Percentiles rank a stretch among this genome's conserved stretches.
Evolutionary conservation across 2,113 vertebrate genomes (phyloP).

Genomic region (Paradoxurus hermaphroditus): DNA sequence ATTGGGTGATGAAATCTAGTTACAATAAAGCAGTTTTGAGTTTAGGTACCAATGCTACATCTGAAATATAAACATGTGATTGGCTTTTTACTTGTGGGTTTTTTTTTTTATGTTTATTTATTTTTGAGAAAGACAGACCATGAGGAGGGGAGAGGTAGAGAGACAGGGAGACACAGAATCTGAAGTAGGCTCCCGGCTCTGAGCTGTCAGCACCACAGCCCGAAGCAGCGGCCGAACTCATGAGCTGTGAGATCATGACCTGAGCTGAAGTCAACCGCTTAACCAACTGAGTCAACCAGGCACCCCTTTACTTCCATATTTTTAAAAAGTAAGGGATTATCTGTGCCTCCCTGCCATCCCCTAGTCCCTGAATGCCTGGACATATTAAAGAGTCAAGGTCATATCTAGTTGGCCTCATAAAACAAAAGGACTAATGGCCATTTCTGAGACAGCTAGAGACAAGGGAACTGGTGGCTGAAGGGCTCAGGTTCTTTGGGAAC

Average conservation of each 20-base stretch:
- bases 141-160: too few relatives aligned
- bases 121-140: too few relatives aligned
- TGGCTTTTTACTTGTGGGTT: neutral
- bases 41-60: neutral
- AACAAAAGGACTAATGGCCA: neutral
- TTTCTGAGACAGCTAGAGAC: neutral
- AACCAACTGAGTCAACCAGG: too few relatives aligned
- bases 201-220: too few relatives aligned
- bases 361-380: neutral
- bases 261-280: too few relatives aligned
- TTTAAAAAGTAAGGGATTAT: neutral
- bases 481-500: neutral
- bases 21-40: neutral
- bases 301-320: neutral
- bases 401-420: neutral
- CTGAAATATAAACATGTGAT: neutral
- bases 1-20: neutral
- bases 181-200: too few relatives aligned
- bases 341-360: too few relatives aligned
- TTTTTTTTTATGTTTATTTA: neutral
- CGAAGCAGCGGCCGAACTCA: too few relatives aligned
- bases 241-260: too few relatives aligned
- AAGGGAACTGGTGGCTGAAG: neutral
- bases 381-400: neutral
- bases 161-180: too few relatives aligned